These are phyloP conservation scores for Sarcophaga bullata DNA, from an alignment of 1,140 invertebrate species.

Conservation along the genomic window DNA sequence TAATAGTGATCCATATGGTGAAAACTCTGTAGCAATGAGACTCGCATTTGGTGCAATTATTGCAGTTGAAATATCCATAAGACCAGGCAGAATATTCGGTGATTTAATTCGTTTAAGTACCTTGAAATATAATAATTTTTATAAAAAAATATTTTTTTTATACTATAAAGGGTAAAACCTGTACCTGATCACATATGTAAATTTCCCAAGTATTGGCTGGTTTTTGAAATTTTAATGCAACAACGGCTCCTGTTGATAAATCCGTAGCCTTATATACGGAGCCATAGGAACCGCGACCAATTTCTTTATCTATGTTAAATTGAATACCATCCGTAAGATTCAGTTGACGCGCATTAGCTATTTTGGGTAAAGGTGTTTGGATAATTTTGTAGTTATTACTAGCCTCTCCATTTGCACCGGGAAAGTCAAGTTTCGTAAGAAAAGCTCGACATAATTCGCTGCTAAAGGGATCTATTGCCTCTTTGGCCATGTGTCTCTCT, in stretches of 20 bases:
- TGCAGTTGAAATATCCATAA: slow-evolving; percentile 75
- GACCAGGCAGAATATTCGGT: slow-evolving; percentile 68
- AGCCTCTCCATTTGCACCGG: slow-evolving; percentile 51
- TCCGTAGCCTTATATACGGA: slow-evolving; percentile 73
- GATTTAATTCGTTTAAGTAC: slow-evolving; percentile 56
- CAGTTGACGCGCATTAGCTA: slow-evolving; percentile 68
- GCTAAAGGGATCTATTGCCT: slow-evolving; percentile 70
- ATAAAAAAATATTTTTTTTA: not conserved
- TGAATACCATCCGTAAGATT: slow-evolving; percentile 68
- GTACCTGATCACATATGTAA: slow-evolving; percentile 82
- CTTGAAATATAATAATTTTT: slow-evolving; percentile 43
- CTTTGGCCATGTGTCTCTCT: slow-evolving; percentile 57
- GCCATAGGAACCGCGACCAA: slow-evolving; percentile 81
- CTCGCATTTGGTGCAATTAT: slow-evolving; percentile 81
- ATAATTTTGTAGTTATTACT: slow-evolving; percentile 61
- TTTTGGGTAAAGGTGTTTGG: slow-evolving; percentile 62
- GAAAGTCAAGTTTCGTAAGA: slow-evolving; percentile 70
- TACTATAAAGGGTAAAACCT: slow-evolving; percentile 48
- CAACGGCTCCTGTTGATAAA: slow-evolving; percentile 69
- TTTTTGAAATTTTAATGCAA: slow-evolving; percentile 82
- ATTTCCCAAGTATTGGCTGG: slow-evolving; percentile 84
- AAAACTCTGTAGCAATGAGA: slow-evolving; percentile 82
- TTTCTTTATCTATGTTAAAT: slow-evolving; percentile 78
- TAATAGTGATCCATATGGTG: slow-evolving; percentile 81
- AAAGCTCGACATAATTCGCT: slow-evolving; percentile 70